phyloP scores from a whole-genome alignment of 2,113 vertebrate genomes.

The Oriolus oriolus region DNA sequence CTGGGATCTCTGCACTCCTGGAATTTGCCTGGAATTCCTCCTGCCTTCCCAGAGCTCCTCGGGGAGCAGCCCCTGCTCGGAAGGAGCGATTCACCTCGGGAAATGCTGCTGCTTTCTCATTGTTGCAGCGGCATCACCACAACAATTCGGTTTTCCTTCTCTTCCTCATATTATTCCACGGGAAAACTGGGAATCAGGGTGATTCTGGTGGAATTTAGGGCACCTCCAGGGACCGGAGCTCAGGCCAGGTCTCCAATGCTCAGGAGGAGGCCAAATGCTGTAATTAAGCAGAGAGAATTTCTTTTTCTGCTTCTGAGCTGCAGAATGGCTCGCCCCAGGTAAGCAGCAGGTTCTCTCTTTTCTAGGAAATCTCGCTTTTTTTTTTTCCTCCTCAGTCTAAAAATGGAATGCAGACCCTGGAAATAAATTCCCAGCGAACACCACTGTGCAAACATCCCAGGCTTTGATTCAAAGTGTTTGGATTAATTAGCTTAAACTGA shows the following conservation, averaged over 20 bases:
- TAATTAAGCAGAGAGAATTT: not conserved
- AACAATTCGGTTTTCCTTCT: not conserved
- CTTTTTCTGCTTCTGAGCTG: not conserved
- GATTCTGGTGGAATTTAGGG: not conserved
- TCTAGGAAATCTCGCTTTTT: conserved; percentile 1
- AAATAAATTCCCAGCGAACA: conserved; percentile 42
- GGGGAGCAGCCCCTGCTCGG: not conserved
- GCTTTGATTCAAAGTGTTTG: conserved; percentile 45
- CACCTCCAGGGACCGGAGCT: not conserved
- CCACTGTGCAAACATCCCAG: conserved; percentile 40
- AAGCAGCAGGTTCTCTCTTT: not conserved
- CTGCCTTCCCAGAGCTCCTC: not conserved
- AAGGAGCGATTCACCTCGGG: not conserved
- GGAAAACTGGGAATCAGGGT: not conserved
- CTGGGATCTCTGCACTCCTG: not conserved
- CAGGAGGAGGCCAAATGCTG: not conserved
- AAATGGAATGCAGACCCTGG: conserved; percentile 26
- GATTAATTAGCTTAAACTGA: conserved; percentile 60
- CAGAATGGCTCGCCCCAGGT: not conserved
- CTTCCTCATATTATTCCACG: not conserved
- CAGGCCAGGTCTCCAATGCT: not conserved
- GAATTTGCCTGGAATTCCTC: not conserved
- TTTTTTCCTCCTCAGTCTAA: not conserved
- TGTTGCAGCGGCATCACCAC: not conserved
- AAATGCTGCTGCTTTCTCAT: not conserved